Evolutionary conservation across 2,797 vertebrate genomes (phyloP).

Genomic region (Hyperoplus immaculatus): DNA sequence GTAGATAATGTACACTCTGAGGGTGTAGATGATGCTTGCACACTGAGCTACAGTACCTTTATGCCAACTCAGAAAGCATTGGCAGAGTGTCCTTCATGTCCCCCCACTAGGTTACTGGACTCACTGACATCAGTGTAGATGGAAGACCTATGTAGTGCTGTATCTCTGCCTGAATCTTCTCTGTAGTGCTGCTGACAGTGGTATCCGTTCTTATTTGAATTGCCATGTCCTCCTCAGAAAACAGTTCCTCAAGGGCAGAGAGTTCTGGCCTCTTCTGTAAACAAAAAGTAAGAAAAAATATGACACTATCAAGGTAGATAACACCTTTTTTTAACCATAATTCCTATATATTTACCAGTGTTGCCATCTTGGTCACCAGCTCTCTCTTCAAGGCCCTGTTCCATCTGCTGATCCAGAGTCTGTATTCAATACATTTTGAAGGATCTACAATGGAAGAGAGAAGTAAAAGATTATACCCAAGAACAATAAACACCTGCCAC

Average conservation of each 20-base stretch:
- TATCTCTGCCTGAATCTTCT: not conserved
- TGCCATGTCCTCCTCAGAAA: not conserved
- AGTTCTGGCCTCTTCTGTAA: not conserved
- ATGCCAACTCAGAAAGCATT: not conserved
- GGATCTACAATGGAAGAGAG: not conserved
- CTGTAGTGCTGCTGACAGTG: not conserved
- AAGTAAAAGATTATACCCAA: not conserved
- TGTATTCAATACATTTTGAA: constrained; percentile 2
- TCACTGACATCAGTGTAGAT: not conserved
- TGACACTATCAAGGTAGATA: not conserved
- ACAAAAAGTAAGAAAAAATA: not conserved
- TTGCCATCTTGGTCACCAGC: not conserved
- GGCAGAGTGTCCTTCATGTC: not conserved
- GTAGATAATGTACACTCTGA: constrained; percentile 7
- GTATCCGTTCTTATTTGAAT: not conserved
- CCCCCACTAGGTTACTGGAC: constrained; percentile 2
- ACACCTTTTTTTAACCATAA: not conserved
- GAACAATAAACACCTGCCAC: not conserved
- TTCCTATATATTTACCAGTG: not conserved
- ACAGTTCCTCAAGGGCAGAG: constrained; percentile 3
- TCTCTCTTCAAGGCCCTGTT: constrained; percentile 1
- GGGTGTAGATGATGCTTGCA: not conserved
- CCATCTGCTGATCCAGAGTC: constrained; percentile 4
- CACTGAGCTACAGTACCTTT: not conserved
- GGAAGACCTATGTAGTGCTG: not conserved